These are phyloP conservation scores for Sebastes paucispinis DNA, from an alignment of 2,797 vertebrate species.

Conservation along the genomic window DNA sequence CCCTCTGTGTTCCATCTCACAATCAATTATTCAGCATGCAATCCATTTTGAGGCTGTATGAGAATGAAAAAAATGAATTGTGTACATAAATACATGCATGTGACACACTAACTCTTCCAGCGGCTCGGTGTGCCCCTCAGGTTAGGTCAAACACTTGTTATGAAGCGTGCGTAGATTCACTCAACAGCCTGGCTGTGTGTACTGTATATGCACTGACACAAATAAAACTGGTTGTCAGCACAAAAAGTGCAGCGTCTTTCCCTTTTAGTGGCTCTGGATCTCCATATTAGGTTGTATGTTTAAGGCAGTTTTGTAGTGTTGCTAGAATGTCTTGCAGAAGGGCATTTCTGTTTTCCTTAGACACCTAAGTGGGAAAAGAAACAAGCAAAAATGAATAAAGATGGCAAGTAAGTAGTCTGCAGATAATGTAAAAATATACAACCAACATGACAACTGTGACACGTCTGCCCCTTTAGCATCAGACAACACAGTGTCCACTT, in stretches of 20 bases:
- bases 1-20: slow-evolving; percentile 39
- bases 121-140: slow-evolving; percentile 14
- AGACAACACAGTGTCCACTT: neutral
- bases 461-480: neutral
- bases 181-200: slow-evolving; percentile 2
- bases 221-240: slow-evolving; percentile 32
- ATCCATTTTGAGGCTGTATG: slow-evolving; percentile 60
- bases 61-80: slow-evolving; percentile 39
- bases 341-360: slow-evolving; percentile 89
- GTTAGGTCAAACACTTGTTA: slow-evolving; percentile 33
- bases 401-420: neutral
- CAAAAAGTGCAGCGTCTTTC: neutral
- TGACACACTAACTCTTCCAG: slow-evolving; percentile 53
- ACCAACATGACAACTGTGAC: neutral
- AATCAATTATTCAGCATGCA: slow-evolving; percentile 74
- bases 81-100: slow-evolving; percentile 68
- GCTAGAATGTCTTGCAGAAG: slow-evolving; percentile 86
- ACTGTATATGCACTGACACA: slow-evolving; percentile 17
- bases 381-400: neutral
- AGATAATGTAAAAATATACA: neutral
- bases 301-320: slow-evolving; percentile 81
- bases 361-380: slow-evolving; percentile 82
- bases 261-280: neutral
- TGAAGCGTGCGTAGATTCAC: slow-evolving; percentile 8
- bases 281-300: slow-evolving; percentile 51